A percentile compares a stretch with the other conserved stretches of the same genome.
Evolutionary conservation across 1,140 invertebrate genomes (phyloP).

Genomic region (Heterodera schachtii): DNA sequence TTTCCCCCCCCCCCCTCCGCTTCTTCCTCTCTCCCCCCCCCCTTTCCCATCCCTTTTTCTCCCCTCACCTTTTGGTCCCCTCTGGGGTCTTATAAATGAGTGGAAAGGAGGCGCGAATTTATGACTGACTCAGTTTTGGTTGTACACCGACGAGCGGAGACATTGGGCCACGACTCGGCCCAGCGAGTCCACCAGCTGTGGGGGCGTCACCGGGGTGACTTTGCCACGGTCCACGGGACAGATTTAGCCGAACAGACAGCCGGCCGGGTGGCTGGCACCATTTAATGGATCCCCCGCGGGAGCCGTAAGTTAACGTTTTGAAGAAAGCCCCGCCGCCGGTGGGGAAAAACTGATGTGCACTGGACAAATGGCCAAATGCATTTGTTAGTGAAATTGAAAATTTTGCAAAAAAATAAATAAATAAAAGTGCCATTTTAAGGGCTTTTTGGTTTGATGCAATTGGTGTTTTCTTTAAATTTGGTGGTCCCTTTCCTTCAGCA

Average conservation of each 20-base stretch:
- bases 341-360: neutral
- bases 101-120: constrained; percentile 9
- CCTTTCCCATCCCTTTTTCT: no score
- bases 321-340: no score
- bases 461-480: neutral
- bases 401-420: no score
- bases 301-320: constrained; percentile 5
- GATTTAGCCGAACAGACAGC: neutral
- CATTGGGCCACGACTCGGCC: neutral
- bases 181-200: neutral
- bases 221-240: constrained; percentile 4
- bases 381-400: no score
- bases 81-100: neutral
- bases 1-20: no score
- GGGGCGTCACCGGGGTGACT: constrained; percentile 5
- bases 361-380: no score
- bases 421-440: no score
- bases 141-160: neutral
- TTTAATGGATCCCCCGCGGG: neutral
- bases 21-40: no score
- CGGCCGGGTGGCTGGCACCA: neutral
- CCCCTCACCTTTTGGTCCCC: no score
- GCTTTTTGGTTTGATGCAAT: no score
- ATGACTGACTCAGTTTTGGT: constrained; percentile 9
- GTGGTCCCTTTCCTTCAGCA: neutral